Evolutionary conservation across 2,888 invertebrate genomes (phyloP).

Genomic region (Platerodrilus igneus): DNA sequence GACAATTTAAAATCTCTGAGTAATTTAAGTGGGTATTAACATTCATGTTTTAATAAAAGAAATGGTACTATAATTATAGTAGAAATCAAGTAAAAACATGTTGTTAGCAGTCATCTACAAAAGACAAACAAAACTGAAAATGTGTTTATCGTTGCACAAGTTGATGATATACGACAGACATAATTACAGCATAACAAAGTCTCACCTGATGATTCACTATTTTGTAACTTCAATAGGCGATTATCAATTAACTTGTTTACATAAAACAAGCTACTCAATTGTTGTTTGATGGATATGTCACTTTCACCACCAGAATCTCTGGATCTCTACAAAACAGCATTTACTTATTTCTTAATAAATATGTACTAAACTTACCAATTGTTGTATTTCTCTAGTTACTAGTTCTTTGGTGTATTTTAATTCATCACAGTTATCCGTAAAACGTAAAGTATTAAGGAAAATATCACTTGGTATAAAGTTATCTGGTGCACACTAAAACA

Average conservation of each 20-base stretch:
- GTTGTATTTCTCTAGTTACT: conserved; percentile 75
- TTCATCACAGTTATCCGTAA: conserved; percentile 77
- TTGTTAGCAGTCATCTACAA: no score
- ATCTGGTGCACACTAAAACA: conserved; percentile 72
- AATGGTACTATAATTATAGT: no score
- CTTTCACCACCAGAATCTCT: conserved; percentile 83
- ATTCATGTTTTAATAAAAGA: no score
- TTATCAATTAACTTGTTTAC: conserved; percentile 70
- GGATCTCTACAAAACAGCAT: conserved; percentile 55
- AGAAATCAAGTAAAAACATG: no score
- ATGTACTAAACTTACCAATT: conserved; percentile 51
- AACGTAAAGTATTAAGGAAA: conserved; percentile 76
- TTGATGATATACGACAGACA: no score
- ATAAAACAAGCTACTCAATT: conserved; percentile 77
- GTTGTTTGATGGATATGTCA: conserved; percentile 77
- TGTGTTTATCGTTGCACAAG: no score
- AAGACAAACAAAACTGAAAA: no score
- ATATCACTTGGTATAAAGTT: conserved; percentile 72
- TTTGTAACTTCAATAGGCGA: conserved; percentile 43
- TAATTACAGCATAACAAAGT: no score
- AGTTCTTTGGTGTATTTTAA: conserved; percentile 74
- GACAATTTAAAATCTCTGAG: no score
- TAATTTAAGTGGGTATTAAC: no score
- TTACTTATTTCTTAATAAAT: neutral
- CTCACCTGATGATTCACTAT: conserved; percentile 31